Evolutionary conservation across 2,888 invertebrate species (phyloP).

Genomic region (Volucella zonaria): DNA sequence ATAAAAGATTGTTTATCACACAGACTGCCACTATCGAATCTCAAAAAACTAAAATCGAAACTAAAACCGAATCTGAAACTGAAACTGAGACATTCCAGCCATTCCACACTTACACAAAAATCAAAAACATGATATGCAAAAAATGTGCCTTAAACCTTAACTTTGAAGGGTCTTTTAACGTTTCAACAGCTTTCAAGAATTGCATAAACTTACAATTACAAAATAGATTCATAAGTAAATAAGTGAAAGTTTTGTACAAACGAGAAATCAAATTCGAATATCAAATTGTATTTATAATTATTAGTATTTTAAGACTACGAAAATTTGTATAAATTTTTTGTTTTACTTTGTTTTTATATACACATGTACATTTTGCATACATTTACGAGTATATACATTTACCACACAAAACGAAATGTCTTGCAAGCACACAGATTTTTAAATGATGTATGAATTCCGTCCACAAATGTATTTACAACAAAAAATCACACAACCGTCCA

Average conservation of each 20-base stretch:
- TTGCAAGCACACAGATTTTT: slow-evolving; percentile 48
- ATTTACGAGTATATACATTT: slow-evolving; percentile 23
- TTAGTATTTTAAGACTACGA: slow-evolving; percentile 29
- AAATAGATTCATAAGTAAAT: slow-evolving; percentile 56
- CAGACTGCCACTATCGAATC: slow-evolving; percentile 56
- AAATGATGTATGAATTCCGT: slow-evolving; percentile 58
- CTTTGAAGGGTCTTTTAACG: neutral
- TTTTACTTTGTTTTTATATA: slow-evolving; percentile 12
- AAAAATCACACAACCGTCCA: slow-evolving; percentile 54
- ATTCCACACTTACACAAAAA: neutral
- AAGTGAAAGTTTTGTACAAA: slow-evolving; percentile 61
- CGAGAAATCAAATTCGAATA: slow-evolving; percentile 62
- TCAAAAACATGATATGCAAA: neutral
- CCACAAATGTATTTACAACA: slow-evolving; percentile 56
- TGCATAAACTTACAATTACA: slow-evolving; percentile 69
- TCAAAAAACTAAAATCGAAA: neutral
- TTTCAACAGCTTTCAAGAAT: slow-evolving; percentile 38
- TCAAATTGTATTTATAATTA: slow-evolving; percentile 45
- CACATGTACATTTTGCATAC: slow-evolving; percentile 44
- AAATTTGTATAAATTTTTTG: slow-evolving; percentile 31
- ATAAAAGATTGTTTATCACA: slow-evolving; percentile 15
- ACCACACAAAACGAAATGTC: slow-evolving; percentile 43
- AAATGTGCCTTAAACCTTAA: slow-evolving; percentile 52
- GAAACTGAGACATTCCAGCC: slow-evolving; percentile 39
- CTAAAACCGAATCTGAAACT: too few species aligned